Evolutionary conservation across 2,888 invertebrate species (phyloP).

Genomic region (Drosophila falleni): DNA sequence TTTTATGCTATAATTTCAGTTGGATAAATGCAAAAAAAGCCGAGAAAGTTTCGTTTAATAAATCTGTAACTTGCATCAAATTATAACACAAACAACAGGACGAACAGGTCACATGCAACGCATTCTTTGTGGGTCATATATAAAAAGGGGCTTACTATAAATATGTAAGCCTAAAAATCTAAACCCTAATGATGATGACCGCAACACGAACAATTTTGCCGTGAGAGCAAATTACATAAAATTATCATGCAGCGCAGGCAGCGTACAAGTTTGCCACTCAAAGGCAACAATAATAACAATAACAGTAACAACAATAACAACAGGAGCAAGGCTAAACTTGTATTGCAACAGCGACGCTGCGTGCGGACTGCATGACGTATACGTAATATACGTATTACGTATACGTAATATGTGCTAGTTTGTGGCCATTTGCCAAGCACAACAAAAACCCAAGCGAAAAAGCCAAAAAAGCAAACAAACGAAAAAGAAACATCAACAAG

Average conservation of each 20-base stretch:
- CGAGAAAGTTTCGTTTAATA: slow-evolving; percentile 59
- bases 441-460: slow-evolving; percentile 16
- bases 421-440: slow-evolving; percentile 67
- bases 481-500: slow-evolving; percentile 16
- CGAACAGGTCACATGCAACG: slow-evolving; percentile 61
- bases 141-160: slow-evolving; percentile 8
- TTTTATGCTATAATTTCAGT: slow-evolving; percentile 53
- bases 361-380: slow-evolving; percentile 67
- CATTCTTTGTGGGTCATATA: slow-evolving; percentile 65
- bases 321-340: slow-evolving; percentile 40
- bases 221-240: slow-evolving; percentile 73
- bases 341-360: slow-evolving; percentile 41
- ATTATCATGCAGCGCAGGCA: slow-evolving; percentile 77
- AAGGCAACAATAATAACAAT: slow-evolving; percentile 47
- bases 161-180: not conserved
- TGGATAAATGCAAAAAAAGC: slow-evolving; percentile 28
- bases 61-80: slow-evolving; percentile 60
- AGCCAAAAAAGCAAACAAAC: slow-evolving; percentile 12
- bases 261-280: slow-evolving; percentile 64
- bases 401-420: slow-evolving; percentile 55
- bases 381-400: slow-evolving; percentile 59
- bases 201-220: slow-evolving; percentile 54
- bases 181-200: slow-evolving; percentile 43
- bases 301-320: slow-evolving; percentile 23
- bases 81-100: slow-evolving; percentile 36